Evolutionary conservation across 2,797 vertebrate species (phyloP).

Genomic region (Sphaeramia orbicularis): DNA sequence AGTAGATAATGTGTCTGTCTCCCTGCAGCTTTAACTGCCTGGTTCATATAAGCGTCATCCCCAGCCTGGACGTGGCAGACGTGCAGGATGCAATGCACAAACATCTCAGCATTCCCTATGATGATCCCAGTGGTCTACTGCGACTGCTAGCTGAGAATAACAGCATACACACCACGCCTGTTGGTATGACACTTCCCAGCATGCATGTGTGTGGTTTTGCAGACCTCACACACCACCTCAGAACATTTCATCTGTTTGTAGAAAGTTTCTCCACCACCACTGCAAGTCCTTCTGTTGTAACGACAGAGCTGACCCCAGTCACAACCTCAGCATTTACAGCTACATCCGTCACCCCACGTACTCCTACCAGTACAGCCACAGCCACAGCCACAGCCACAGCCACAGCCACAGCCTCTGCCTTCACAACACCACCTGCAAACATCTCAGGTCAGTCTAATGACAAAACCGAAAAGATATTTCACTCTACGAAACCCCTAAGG

Average conservation of each 20-base stretch:
- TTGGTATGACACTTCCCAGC: conserved; percentile 66
- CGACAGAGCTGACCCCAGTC: not conserved
- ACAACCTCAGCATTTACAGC: not conserved
- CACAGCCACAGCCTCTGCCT: not conserved
- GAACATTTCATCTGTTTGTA: conserved; percentile 13
- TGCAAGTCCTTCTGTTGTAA: not conserved
- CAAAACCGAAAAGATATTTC: not conserved
- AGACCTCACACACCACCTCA: not conserved
- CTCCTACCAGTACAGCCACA: not conserved
- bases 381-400: not conserved
- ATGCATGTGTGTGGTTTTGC: not conserved
- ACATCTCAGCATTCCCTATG: conserved; percentile 23
- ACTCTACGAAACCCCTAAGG: not conserved
- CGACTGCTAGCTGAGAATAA: conserved; percentile 1
- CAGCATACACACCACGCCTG: conserved; percentile 66
- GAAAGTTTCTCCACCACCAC: conserved; percentile 51
- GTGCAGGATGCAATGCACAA: conserved; percentile 55
- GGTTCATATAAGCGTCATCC: conserved; percentile 69
- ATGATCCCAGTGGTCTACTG: not conserved
- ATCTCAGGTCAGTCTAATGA: conserved; percentile 51
- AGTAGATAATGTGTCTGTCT: not conserved
- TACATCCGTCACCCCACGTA: too few species aligned
- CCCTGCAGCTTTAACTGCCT: conserved; percentile 71
- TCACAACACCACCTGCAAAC: conserved; percentile 31
- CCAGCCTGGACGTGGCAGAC: conserved; percentile 65